Conservation (phyloP, 2,797 vertebrate genomes). For the Pipistrellus nathusii region DNA sequence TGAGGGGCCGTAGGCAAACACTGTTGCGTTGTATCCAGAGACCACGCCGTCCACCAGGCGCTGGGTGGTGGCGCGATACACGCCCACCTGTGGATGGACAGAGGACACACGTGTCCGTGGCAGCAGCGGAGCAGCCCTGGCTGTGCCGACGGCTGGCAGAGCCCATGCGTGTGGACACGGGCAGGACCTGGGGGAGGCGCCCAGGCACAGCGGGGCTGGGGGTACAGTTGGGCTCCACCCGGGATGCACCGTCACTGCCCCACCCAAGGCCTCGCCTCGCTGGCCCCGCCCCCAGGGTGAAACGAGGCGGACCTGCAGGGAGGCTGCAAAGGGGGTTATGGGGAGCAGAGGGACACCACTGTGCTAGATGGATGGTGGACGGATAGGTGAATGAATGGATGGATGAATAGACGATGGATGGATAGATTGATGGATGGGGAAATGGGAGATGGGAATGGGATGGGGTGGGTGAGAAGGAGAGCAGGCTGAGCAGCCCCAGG, state of each 20-base stretch:
- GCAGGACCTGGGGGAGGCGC: neutral
- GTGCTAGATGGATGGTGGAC: neutral
- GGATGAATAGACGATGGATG: neutral
- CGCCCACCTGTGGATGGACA: constrained; percentile 82
- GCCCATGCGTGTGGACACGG: fast-evolving
- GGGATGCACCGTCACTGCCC: neutral
- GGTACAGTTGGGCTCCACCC: neutral
- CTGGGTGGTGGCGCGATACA: constrained; percentile 82
- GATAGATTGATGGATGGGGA: neutral
- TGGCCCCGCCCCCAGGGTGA: fast-evolving
- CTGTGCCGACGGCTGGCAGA: neutral
- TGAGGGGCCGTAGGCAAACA: constrained; percentile 86
- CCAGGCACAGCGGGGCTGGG: fast-evolving
- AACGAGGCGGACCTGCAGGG: too few species aligned
- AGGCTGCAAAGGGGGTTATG: fast-evolving
- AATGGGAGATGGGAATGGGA: neutral
- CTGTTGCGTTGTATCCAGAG: constrained; percentile 84
- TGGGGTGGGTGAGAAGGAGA: too few species aligned
- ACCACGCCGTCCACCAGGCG: constrained; percentile 84
- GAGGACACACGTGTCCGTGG: neutral
- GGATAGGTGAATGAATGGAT: neutral
- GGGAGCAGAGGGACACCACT: fast-evolving
- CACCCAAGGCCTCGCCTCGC: neutral
- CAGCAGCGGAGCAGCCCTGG: neutral
- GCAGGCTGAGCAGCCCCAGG: too few species aligned